A percentile compares a stretch with the other conserved stretches of the same genome.
phyloP scores from a whole-genome alignment of 2,113 vertebrate species.

The Odontesthes bonariensis region DNA sequence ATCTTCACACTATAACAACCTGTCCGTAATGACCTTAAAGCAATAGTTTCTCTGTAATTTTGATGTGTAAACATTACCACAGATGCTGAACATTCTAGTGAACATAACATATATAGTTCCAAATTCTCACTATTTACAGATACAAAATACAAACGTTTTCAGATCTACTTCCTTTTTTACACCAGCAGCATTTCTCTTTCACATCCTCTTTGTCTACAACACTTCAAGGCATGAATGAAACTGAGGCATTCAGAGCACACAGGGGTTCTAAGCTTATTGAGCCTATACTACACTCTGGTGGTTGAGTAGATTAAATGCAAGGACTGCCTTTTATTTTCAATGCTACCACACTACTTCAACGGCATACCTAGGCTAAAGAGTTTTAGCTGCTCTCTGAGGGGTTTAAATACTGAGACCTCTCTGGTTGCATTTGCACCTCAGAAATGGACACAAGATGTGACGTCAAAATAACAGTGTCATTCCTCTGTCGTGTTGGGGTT shows the following conservation, averaged over 20 bases:
- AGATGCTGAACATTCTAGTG: background rate
- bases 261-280: background rate
- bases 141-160: conserved; percentile 15
- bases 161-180: conserved; percentile 60
- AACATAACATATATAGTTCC: background rate
- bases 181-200: conserved; percentile 55
- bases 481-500: no score
- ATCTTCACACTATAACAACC: background rate
- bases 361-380: no score
- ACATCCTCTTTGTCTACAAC: conserved; percentile 70
- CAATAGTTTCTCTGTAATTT: background rate
- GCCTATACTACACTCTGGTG: conserved; percentile 70
- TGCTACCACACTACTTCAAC: background rate
- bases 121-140: background rate
- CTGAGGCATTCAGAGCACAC: background rate
- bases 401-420: no score
- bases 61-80: background rate
- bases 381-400: no score
- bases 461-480: no score
- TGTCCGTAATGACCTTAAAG: background rate
- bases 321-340: no score
- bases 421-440: no score
- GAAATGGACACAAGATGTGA: no score
- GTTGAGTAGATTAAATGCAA: conserved; percentile 25
- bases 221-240: conserved; percentile 27